Evolutionary conservation across 2,888 invertebrate species (phyloP).

Genomic region (Troides helena): DNA sequence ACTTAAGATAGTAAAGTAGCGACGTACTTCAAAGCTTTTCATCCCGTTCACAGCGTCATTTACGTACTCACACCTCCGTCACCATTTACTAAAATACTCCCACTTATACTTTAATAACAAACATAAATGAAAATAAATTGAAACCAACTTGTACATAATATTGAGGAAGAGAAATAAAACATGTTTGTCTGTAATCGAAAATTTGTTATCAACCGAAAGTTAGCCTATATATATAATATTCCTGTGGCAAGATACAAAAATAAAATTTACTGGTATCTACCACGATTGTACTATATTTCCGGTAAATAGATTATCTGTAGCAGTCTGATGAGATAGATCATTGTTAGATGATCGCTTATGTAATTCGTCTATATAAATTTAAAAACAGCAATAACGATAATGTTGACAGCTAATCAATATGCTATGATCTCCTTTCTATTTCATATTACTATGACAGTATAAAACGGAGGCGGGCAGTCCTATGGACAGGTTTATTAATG

Average conservation of each 20-base stretch:
- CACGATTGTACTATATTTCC: conserved; percentile 7
- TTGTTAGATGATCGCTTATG: conserved; percentile 18
- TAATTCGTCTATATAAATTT: conserved; percentile 10
- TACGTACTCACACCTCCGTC: background rate
- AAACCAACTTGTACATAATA: no score
- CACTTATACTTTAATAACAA: background rate
- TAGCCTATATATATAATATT: background rate
- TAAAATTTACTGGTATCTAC: background rate
- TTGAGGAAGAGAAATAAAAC: no score
- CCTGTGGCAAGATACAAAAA: background rate
- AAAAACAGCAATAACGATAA: conserved; percentile 22
- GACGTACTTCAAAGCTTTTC: conserved; percentile 17
- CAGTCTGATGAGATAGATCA: conserved; percentile 11
- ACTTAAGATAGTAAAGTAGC: conserved; percentile 31
- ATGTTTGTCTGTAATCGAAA: no score
- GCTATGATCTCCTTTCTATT: conserved; percentile 25
- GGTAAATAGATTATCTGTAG: conserved; percentile 21
- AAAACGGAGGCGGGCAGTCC: conserved; percentile 32
- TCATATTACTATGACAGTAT: conserved; percentile 44
- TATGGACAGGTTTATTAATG: conserved; percentile 37
- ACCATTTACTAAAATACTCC: background rate
- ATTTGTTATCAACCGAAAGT: no score
- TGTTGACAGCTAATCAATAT: conserved; percentile 26
- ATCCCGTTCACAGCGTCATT: conserved; percentile 2
- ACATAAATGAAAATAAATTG: no score